These are phyloP conservation scores for Oryzias javanicus DNA, from an alignment of 2,113 vertebrate species.

Conservation along the genomic window DNA sequence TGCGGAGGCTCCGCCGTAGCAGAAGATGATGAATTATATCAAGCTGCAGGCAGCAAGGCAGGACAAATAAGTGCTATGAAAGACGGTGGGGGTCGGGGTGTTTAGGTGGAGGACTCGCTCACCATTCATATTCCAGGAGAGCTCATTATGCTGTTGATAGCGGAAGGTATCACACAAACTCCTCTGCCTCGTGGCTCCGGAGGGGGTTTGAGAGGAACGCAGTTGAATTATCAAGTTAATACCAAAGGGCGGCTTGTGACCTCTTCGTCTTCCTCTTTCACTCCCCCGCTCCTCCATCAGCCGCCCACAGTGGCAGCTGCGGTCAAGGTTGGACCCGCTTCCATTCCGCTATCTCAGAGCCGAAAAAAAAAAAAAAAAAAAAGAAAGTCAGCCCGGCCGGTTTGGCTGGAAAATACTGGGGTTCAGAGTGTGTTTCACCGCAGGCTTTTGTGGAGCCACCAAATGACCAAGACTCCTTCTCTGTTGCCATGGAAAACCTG, in stretches of 20 bases:
- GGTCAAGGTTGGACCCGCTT: constrained; percentile 61
- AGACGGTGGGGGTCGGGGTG: constrained; percentile 38
- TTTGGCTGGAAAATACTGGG: constrained; percentile 17
- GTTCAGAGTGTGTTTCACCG: constrained; percentile 32
- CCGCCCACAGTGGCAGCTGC: constrained; percentile 45
- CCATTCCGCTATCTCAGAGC: constrained; percentile 41
- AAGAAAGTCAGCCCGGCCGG: constrained; percentile 5
- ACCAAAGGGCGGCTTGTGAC: constrained; percentile 58
- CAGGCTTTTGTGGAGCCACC: constrained; percentile 35
- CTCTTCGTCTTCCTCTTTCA: constrained; percentile 58
- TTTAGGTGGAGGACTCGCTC: constrained; percentile 34
- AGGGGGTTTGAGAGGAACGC: constrained; percentile 60
- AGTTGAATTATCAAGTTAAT: constrained; percentile 74
- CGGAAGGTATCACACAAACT: constrained; percentile 52
- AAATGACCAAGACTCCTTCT: constrained; percentile 24
- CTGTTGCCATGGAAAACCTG: constrained; percentile 50
- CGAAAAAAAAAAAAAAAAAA: too few species aligned
- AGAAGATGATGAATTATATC: constrained; percentile 56
- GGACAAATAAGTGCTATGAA: constrained; percentile 51
- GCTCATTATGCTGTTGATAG: constrained; percentile 62
- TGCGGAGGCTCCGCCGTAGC: constrained; percentile 18
- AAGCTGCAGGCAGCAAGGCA: constrained; percentile 33
- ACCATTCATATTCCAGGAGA: constrained; percentile 44
- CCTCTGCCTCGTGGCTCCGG: constrained; percentile 38
- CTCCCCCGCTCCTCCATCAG: constrained; percentile 57